Evolutionary conservation across 2,113 vertebrate species (phyloP), one percentile per base, ranked within the genome.

Genomic region (Meriones unguiculatus): DNA sequence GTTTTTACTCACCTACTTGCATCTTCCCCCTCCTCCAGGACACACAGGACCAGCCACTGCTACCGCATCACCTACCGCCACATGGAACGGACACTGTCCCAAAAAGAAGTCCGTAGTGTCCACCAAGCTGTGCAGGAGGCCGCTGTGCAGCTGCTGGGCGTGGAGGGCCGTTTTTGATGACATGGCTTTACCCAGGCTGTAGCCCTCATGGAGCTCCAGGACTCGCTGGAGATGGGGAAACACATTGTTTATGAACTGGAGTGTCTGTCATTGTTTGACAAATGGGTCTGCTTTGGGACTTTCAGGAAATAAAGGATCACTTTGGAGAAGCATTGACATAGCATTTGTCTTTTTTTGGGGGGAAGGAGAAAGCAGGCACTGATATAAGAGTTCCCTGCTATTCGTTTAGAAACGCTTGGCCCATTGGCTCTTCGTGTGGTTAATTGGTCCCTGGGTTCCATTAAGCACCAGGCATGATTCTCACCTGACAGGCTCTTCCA

Each of bases 11-110:
- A n/a, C 62, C 89, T 57, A 35, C 38, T 32, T 78, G 2, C 30
- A 0, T 4, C 96, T 95, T 59, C 97, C 97, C 5, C 92, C 0
- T 95, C 94, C 97, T 93, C 72, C 59, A 99, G 99, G 98, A 99
- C 99, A 0, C 98, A 98, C 88, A 99, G 98, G 98, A 97, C 98
- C 96, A 99, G 99, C 96, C 99, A 99, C 54, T 99, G 99, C 97
- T 99, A 99, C 97, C 98, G 99, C 0, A 98, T 99, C 95, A 59
- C 97, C 50, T 99, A 99, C 98, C 99, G 99, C 14, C 99, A 99
- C 98, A 99, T 99, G 91, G 99, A 99, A 98, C 98, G 98, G 82
- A 99, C 99, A 3, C 97, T 99, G 90, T 99, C 98, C 2, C 99
- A 99, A 97, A 97, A 97, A 0, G 99, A 99, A 98, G 99, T 99